Percentiles rank a stretch among this genome's conserved stretches.
These are phyloP conservation scores for Macrobrachium nipponense DNA, from an alignment of 1,140 invertebrate species.

Conservation along the genomic window DNA sequence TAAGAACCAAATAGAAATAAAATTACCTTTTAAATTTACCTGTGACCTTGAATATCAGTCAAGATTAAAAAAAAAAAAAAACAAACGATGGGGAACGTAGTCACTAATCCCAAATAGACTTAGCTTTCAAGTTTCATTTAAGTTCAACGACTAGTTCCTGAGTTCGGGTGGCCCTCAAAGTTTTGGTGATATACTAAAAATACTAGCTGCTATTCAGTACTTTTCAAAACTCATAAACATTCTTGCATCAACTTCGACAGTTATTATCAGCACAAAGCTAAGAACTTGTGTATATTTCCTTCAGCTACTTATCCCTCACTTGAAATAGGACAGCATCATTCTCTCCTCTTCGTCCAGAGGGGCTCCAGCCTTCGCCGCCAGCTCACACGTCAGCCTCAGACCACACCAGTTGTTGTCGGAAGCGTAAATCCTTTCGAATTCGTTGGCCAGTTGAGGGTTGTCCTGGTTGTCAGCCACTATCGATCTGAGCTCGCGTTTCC, in stretches of 20 bases:
- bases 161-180: too few species aligned
- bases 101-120: too few species aligned
- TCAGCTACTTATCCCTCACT: background rate
- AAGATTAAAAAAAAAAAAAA: too few species aligned
- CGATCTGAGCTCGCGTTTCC: constrained; percentile 34
- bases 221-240: too few species aligned
- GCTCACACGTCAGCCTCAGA: constrained; percentile 42
- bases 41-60: too few species aligned
- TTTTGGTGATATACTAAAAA: too few species aligned
- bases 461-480: background rate
- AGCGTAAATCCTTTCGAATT: constrained; percentile 26
- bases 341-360: constrained; percentile 31
- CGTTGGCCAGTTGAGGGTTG: constrained; percentile 8
- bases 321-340: constrained; percentile 40
- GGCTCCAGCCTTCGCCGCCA: constrained; percentile 31
- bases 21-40: too few species aligned
- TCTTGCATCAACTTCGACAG: background rate
- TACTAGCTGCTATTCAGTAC: too few species aligned
- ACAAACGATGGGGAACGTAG: too few species aligned
- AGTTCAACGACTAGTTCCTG: too few species aligned
- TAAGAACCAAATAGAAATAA: too few species aligned
- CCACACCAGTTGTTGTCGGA: constrained; percentile 28
- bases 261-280: background rate
- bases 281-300: background rate
- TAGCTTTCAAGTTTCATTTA: too few species aligned